Base-by-base conservation (phyloP, 2,797 vertebrate species). In the Paedocypris micromegethes region DNA sequence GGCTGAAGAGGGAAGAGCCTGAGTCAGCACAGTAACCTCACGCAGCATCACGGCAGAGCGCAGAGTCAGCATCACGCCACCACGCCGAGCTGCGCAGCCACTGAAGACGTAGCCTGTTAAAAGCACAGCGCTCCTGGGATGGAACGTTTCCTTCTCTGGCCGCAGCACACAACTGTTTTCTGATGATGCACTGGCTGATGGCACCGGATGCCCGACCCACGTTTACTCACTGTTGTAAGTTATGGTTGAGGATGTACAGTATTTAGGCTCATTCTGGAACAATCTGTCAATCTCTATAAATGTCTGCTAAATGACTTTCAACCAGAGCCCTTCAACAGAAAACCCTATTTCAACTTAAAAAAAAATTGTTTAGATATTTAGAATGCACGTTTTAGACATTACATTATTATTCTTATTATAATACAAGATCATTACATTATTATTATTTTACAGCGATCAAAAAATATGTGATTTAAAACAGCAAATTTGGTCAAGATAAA, bases 1-100 rank as follows among this genome's bases (percentile, higher is more conserved):
- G 66, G 82, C 78, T 90, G 90, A 91, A 91, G 90, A 88, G 82
- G 85, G 82, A 89, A 77, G 88, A 77, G 77, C 76, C 81, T 70
- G 39, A 47, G 70, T 46, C 66, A 80, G 78, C 66, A 68, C 54
- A 52, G 60, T 77, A 73, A 73, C 67, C 66, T 77, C 67, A 63
- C 66, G 56, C 70, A 64, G 59, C 62, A 49, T 77, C 46, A 58
- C 42, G 44, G 44, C 67, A 70, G 64, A 77, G 57, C 77, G 70
- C 75, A 66, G 67, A 71, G 64, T 79, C 72, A 75, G 77, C 72
- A 75, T 70, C 72, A 58, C 62, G 64, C 45, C 9, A 42, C 9
- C 58, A 65, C 6, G 4, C 64, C 4, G 49, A 72, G 64, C 44
- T 45, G 40, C 44, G 45, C 38, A 39, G 54, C 68, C 54, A 65